These are phyloP conservation scores for Salvelinus sp. DNA, from an alignment of 2,113 vertebrate genomes.

Conservation along the genomic window DNA sequence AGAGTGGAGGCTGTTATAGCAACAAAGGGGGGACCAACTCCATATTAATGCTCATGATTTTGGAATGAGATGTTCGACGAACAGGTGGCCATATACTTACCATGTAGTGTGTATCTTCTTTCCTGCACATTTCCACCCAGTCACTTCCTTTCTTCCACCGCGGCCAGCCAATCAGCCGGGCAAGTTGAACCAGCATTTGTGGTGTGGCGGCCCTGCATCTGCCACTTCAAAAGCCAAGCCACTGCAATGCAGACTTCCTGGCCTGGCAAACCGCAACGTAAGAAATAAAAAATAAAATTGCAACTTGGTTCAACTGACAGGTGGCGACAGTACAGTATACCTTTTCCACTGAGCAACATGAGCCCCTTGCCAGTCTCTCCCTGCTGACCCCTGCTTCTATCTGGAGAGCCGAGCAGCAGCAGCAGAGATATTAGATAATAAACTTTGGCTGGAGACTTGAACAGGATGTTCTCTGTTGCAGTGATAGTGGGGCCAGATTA, in stretches of 20 bases:
- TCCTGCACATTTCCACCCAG: slow-evolving; percentile 3
- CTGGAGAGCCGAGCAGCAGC: neutral
- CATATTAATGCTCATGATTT: too few species aligned
- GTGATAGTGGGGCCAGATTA: neutral
- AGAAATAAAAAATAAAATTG: too few species aligned
- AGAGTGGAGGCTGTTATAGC: too few species aligned
- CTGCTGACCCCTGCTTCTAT: neutral
- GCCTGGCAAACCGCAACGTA: too few species aligned
- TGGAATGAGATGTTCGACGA: too few species aligned
- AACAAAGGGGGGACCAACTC: too few species aligned
- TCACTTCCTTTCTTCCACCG: slow-evolving; percentile 14
- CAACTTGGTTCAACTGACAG: too few species aligned
- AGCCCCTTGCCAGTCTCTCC: neutral
- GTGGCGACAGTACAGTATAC: neutral
- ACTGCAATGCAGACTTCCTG: slow-evolving; percentile 13
- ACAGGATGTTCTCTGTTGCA: slow-evolving; percentile 1
- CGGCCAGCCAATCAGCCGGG: neutral
- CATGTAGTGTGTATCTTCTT: neutral
- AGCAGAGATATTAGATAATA: neutral
- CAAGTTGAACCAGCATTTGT: neutral
- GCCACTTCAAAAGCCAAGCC: neutral
- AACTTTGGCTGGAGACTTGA: neutral
- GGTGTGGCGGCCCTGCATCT: slow-evolving; percentile 28
- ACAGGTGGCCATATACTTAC: too few species aligned
- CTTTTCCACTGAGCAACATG: neutral